phyloP scores from a whole-genome alignment of 2,888 invertebrate genomes.

The Xiphydria camelus region DNA sequence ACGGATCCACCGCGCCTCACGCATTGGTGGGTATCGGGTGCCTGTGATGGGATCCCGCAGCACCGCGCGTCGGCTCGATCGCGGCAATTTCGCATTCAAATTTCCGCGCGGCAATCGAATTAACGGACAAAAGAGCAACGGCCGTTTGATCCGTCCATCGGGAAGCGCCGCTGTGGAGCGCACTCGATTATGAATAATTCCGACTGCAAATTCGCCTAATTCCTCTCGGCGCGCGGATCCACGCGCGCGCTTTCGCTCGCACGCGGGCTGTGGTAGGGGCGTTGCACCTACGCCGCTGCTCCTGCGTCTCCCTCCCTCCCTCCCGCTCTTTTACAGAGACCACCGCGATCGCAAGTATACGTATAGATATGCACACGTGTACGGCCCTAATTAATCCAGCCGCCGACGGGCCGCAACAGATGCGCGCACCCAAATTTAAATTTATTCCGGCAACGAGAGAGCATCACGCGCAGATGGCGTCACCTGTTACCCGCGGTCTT shows the following conservation, averaged over 20 bases:
- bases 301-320: no score
- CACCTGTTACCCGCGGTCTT: conserved; percentile 42
- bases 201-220: conserved; percentile 48
- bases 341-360: no score
- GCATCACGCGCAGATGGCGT: conserved; percentile 28
- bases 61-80: no score
- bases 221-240: conserved; percentile 29
- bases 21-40: neutral
- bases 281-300: no score
- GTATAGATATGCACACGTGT: conserved; percentile 21
- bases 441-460: conserved; percentile 33
- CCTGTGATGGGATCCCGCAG: no score
- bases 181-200: conserved; percentile 52
- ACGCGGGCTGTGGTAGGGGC: no score
- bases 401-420: conserved; percentile 39
- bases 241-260: no score
- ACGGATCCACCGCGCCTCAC: no score
- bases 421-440: conserved; percentile 44
- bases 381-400: conserved; percentile 43
- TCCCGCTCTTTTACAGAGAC: no score
- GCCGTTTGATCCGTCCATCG: conserved; percentile 50
- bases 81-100: conserved; percentile 52
- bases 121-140: conserved; percentile 48
- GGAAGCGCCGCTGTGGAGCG: neutral
- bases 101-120: conserved; percentile 51